Conservation (phyloP, 2,888 invertebrate species). For the Drosophila cracens region DNA sequence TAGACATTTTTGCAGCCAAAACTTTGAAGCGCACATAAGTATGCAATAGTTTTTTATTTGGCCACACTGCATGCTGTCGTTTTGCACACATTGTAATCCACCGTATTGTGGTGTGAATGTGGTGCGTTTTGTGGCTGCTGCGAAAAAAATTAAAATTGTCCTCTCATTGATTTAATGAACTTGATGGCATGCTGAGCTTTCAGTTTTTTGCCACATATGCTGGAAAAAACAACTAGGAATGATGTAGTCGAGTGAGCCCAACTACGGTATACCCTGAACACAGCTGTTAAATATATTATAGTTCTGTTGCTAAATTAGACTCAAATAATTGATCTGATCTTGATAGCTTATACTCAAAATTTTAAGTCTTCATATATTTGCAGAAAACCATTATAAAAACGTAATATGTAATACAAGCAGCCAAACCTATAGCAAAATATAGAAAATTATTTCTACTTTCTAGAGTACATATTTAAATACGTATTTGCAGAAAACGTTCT, state of each 20-base stretch:
- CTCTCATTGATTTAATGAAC: slow-evolving; percentile 57
- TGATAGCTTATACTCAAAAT: background rate
- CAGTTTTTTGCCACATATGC: slow-evolving; percentile 7
- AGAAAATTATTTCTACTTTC: background rate
- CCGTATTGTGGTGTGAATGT: background rate
- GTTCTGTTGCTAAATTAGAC: background rate
- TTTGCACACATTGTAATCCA: slow-evolving; percentile 54
- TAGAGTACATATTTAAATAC: background rate
- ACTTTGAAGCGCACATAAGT: slow-evolving; percentile 64
- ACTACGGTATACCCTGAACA: background rate
- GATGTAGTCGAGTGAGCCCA: too few relatives aligned
- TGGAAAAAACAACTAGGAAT: slow-evolving; percentile 9
- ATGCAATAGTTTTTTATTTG: slow-evolving; percentile 64
- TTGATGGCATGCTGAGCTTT: slow-evolving; percentile 34
- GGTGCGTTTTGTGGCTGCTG: background rate
- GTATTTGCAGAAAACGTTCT: background rate
- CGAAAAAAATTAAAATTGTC: slow-evolving; percentile 63
- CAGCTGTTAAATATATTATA: background rate
- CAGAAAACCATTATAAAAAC: background rate
- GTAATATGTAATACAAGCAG: background rate
- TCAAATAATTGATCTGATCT: background rate
- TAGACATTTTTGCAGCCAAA: slow-evolving; percentile 69
- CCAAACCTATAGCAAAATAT: background rate
- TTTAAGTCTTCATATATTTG: background rate
- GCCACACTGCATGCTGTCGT: slow-evolving; percentile 60